Evolutionary conservation across 1,140 invertebrate species (phyloP).

Genomic region (Bicyclus anynana): DNA sequence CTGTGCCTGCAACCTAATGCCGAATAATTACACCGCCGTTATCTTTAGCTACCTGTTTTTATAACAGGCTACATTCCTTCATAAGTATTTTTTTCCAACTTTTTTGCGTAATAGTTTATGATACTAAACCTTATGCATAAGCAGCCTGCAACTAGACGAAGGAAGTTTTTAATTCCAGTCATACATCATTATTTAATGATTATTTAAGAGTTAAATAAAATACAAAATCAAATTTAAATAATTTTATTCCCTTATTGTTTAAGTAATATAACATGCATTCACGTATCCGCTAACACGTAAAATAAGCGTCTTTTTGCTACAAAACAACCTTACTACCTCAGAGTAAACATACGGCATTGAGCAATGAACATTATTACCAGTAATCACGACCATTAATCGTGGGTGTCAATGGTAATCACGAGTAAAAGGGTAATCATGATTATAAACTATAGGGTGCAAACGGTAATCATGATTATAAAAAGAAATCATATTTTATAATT

Average conservation of each 20-base stretch:
- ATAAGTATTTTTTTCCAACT: too few species aligned
- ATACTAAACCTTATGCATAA: too few species aligned
- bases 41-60: too few species aligned
- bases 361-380: background rate
- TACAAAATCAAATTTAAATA: slow-evolving; percentile 58
- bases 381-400: background rate
- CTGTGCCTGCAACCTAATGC: too few species aligned
- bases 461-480: background rate
- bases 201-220: background rate
- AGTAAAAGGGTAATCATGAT: background rate
- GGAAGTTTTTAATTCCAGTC: too few species aligned
- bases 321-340: slow-evolving; percentile 35
- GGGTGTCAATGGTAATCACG: background rate
- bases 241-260: slow-evolving; percentile 61
- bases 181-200: too few species aligned
- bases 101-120: too few species aligned
- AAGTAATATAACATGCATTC: slow-evolving; percentile 65
- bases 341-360: slow-evolving; percentile 1
- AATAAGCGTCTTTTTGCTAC: slow-evolving; percentile 58
- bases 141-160: too few species aligned
- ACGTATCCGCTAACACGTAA: slow-evolving; percentile 52
- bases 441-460: background rate
- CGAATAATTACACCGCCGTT: too few species aligned
- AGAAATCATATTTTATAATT: too few species aligned
- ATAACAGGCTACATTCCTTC: too few species aligned